phyloP scores from a whole-genome alignment of 2,888 invertebrate species.

The Phaonia tiefii region DNA sequence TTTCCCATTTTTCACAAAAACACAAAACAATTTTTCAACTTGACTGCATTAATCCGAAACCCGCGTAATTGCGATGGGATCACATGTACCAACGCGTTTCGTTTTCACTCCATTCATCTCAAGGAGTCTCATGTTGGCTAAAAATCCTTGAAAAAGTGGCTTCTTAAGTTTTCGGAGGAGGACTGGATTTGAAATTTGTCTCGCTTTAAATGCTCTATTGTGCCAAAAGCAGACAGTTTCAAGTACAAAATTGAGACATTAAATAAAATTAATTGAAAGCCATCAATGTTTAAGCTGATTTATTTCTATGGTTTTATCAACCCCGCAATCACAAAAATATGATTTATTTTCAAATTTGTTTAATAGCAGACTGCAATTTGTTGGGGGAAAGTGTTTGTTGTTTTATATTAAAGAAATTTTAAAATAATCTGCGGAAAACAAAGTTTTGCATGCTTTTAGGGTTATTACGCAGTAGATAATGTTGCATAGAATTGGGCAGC shows the following conservation, averaged over 20 bases:
- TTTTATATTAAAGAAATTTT: too few species aligned
- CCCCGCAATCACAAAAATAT: background rate
- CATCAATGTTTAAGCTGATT: conserved; percentile 5
- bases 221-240: background rate
- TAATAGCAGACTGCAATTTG: too few species aligned
- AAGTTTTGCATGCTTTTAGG: too few species aligned
- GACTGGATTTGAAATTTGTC: background rate
- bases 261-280: conserved; percentile 30
- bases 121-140: background rate
- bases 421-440: too few species aligned
- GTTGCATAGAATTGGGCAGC: too few species aligned
- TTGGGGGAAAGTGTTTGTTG: too few species aligned
- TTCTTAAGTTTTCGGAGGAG: background rate
- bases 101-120: background rate
- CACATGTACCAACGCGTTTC: background rate
- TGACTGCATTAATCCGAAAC: conserved; percentile 51
- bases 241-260: conserved; percentile 20
- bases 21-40: conserved; percentile 61
- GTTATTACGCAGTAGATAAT: too few species aligned
- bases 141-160: conserved; percentile 7
- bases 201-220: too few species aligned
- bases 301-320: conserved; percentile 14
- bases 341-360: conserved; percentile 7
- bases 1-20: conserved; percentile 17
- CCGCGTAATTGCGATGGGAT: background rate